Percentiles rank a stretch among this genome's conserved stretches.
Evolutionary conservation across 2,113 vertebrate genomes (phyloP).

Genomic region (Mastomys natalensis): DNA sequence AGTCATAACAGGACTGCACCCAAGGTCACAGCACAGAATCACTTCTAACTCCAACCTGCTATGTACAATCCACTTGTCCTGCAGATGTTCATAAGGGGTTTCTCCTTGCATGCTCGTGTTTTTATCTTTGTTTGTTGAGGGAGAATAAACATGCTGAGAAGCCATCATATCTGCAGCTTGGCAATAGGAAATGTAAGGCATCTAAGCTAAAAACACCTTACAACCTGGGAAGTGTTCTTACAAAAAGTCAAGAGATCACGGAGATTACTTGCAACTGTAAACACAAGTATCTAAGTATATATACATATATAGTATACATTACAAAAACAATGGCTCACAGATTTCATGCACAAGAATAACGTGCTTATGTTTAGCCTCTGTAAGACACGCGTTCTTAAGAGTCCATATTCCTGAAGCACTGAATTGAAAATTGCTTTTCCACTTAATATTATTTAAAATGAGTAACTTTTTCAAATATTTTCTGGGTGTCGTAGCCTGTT

Average conservation of each 20-base stretch:
- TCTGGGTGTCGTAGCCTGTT: constrained; percentile 6
- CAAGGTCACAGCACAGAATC: constrained; percentile 57
- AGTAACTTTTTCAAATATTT: constrained; percentile 44
- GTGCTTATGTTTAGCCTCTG: background rate
- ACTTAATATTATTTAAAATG: constrained; percentile 40
- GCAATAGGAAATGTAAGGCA: constrained; percentile 35
- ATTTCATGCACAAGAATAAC: background rate
- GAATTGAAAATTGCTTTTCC: constrained; percentile 22
- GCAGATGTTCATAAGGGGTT: background rate
- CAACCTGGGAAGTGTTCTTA: background rate
- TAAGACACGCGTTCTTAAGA: background rate
- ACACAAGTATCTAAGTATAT: background rate
- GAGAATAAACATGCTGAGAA: constrained; percentile 43
- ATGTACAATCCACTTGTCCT: background rate
- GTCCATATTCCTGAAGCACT: background rate
- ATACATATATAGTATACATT: background rate
- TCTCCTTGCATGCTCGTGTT: background rate
- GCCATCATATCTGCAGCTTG: background rate
- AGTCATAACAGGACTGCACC: constrained; percentile 40
- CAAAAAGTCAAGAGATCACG: constrained; percentile 49
- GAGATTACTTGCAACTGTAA: background rate
- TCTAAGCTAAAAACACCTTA: constrained; percentile 36
- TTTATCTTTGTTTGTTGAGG: constrained; percentile 37
- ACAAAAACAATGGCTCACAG: constrained; percentile 7
- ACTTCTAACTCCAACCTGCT: background rate